Conservation (phyloP, 2,888 invertebrate species). For the Phyllotreta striolata region DNA sequence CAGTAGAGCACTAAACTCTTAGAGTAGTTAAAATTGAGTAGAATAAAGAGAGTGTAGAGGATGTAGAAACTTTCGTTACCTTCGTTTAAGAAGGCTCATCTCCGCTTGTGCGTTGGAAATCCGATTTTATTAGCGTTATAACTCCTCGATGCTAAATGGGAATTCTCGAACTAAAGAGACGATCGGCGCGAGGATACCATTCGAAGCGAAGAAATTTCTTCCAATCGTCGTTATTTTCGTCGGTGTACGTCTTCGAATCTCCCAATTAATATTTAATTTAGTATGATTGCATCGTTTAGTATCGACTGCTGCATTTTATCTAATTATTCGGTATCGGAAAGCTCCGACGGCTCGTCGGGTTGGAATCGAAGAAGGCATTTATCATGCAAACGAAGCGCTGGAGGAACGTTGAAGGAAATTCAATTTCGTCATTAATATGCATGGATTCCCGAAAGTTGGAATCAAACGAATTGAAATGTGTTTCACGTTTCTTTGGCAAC, state of each 20-base stretch:
- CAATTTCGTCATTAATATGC: constrained; percentile 15
- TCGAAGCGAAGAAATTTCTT: constrained; percentile 2
- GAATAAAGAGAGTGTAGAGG: background rate
- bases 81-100: background rate
- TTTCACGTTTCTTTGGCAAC: constrained; percentile 4
- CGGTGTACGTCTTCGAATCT: background rate
- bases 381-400: no score
- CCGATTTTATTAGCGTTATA: constrained; percentile 30
- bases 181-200: constrained; percentile 7
- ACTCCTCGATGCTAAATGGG: constrained; percentile 27
- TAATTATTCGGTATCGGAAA: no score
- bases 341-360: no score
- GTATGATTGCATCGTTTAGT: no score
- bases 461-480: constrained; percentile 2
- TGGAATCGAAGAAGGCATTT: no score
- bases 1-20: background rate
- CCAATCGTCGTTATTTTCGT: constrained; percentile 2
- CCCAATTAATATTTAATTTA: no score
- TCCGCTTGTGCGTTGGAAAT: constrained; percentile 18
- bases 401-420: constrained; percentile 6
- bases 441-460: constrained; percentile 13
- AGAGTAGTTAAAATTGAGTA: background rate
- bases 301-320: no score
- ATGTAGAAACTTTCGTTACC: background rate
- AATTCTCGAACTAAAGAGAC: constrained; percentile 16